Percentiles rank a stretch among this genome's conserved stretches.
Conservation (phyloP, 2,797 vertebrate genomes). For the Carduelis carduelis region DNA sequence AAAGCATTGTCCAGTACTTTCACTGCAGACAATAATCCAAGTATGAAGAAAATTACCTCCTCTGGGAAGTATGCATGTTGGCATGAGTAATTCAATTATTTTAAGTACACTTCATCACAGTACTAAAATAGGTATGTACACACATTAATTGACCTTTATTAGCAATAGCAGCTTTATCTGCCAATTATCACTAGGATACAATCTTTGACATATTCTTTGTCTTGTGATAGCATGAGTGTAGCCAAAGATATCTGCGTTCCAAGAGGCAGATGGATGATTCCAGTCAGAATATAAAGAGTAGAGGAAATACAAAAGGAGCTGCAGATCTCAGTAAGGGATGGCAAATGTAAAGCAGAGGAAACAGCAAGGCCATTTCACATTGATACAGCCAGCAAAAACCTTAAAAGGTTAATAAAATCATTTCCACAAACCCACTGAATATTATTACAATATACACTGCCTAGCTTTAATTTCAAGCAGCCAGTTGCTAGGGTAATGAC, state of each 20-base stretch:
- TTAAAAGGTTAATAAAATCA: background rate
- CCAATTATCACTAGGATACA: background rate
- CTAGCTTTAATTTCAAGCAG: background rate
- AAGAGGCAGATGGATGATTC: background rate
- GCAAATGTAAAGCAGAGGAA: background rate
- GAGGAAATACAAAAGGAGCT: background rate
- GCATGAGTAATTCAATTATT: background rate
- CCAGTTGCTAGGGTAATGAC: background rate
- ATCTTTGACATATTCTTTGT: background rate
- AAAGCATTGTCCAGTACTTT: background rate
- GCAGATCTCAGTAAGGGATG: background rate
- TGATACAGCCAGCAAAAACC: background rate
- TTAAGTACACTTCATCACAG: background rate
- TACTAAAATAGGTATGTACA: background rate
- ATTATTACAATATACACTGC: background rate
- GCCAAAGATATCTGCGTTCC: background rate
- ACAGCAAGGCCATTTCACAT: background rate
- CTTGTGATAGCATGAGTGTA: fast-evolving
- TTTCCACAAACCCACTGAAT: background rate
- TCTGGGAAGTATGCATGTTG: background rate
- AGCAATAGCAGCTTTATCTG: background rate
- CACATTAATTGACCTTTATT: background rate
- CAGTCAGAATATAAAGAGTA: background rate
- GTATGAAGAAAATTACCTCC: background rate
- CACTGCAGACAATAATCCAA: background rate